Conservation (phyloP, 2,797 vertebrate genomes). For the Rhabdophis nuchalis region DNA sequence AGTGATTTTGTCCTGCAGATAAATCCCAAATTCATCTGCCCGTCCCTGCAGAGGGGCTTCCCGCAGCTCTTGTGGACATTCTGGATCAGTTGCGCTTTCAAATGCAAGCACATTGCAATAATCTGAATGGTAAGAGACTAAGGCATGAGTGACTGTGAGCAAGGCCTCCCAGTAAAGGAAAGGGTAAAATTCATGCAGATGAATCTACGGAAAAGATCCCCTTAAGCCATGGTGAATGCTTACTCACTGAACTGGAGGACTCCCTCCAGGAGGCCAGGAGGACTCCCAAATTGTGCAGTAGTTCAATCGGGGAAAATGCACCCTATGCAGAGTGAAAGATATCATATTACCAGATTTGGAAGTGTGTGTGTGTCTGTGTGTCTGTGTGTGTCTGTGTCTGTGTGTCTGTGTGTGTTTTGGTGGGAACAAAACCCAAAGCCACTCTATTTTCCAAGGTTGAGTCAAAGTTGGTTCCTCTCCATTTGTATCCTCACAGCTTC, state of each 20-base stretch:
- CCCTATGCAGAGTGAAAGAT: neutral
- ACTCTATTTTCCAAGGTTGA: neutral
- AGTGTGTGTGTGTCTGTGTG: neutral
- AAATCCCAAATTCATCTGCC: too few species aligned
- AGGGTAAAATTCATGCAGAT: neutral
- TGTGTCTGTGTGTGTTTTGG: too few species aligned
- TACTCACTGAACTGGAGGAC: neutral
- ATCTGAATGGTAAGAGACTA: neutral
- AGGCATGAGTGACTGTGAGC: neutral
- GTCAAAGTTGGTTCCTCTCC: neutral
- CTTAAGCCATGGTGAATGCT: neutral
- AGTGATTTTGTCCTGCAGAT: too few species aligned
- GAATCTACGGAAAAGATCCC: neutral
- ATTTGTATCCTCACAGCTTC: neutral
- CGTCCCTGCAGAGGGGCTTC: too few species aligned
- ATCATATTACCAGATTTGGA: neutral
- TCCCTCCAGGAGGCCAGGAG: neutral
- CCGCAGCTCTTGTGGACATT: neutral
- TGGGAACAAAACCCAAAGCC: neutral
- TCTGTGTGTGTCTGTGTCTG: neutral
- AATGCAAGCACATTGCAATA: neutral
- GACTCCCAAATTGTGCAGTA: neutral
- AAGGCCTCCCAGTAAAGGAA: neutral
- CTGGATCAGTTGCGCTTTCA: neutral
- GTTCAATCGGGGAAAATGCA: neutral